phyloP scores from a whole-genome alignment of 2,797 vertebrate species.

The Remorina albescens region DNA sequence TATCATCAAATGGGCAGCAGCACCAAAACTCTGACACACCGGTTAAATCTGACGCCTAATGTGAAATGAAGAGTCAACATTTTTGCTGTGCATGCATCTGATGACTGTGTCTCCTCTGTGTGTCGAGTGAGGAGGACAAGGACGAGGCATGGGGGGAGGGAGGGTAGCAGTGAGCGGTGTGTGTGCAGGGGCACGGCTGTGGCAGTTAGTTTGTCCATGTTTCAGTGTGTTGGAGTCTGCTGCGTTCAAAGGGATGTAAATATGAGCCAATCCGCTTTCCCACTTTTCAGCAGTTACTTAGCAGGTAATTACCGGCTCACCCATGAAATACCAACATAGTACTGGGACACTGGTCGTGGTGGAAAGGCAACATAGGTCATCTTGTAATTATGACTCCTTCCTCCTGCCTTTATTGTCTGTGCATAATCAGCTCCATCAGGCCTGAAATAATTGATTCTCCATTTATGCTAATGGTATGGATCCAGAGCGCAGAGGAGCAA shows the following conservation, averaged over 20 bases:
- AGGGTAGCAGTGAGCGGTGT: not conserved
- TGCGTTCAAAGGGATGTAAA: conserved; percentile 29
- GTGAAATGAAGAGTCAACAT: conserved; percentile 57
- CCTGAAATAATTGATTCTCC: conserved; percentile 81
- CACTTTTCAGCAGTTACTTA: conserved; percentile 48
- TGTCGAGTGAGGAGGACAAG: conserved; percentile 5
- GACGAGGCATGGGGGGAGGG: too few relatives aligned
- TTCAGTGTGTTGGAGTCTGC: conserved; percentile 17
- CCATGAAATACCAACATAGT: conserved; percentile 71
- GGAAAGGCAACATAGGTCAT: conserved; percentile 73
- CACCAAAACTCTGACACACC: conserved; percentile 41
- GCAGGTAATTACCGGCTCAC: conserved; percentile 71
- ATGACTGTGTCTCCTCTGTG: conserved; percentile 41
- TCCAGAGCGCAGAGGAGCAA: conserved; percentile 76
- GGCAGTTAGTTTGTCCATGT: conserved; percentile 20
- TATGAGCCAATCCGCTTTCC: conserved; percentile 25
- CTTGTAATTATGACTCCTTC: conserved; percentile 79
- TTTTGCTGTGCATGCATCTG: conserved; percentile 28
- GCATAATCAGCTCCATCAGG: conserved; percentile 80
- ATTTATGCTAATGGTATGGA: conserved; percentile 83
- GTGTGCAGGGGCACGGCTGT: not conserved
- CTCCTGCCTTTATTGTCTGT: conserved; percentile 76
- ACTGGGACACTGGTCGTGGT: conserved; percentile 56
- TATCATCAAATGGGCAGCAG: conserved; percentile 64
- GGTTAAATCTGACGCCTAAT: conserved; percentile 48